These are phyloP conservation scores for Pimpla rufipes DNA, from an alignment of 2,888 invertebrate species.

Conservation along the genomic window DNA sequence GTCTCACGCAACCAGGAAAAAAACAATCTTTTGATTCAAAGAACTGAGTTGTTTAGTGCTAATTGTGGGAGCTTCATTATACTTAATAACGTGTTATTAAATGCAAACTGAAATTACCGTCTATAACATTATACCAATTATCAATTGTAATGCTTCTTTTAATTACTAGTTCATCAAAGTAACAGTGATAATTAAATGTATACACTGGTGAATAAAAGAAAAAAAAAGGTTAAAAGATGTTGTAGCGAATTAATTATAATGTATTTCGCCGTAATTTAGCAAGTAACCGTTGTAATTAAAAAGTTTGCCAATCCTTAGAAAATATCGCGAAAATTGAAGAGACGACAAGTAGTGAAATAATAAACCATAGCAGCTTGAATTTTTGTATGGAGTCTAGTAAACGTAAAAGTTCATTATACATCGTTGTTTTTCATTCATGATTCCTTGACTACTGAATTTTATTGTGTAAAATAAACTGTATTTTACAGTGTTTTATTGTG, in stretches of 20 bases:
- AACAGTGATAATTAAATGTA: background rate
- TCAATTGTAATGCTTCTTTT: background rate
- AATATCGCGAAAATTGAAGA: background rate
- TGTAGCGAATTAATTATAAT: background rate
- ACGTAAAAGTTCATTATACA: background rate
- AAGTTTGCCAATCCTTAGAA: background rate
- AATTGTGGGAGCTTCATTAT: conserved; percentile 11
- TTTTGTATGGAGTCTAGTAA: background rate
- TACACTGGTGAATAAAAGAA: background rate
- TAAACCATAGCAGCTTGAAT: background rate
- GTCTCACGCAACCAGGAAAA: conserved; percentile 6
- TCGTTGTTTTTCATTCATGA: background rate
- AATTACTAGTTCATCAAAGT: background rate
- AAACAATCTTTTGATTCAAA: background rate
- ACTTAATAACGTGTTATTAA: background rate
- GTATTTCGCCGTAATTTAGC: background rate
- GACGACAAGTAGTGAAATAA: background rate
- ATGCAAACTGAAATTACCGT: background rate
- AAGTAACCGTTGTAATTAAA: background rate
- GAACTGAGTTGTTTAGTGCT: background rate
- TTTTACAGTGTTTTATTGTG: too few relatives aligned
- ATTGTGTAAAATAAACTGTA: too few relatives aligned
- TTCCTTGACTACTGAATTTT: background rate
- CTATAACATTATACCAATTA: background rate
- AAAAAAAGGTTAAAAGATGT: background rate